Evolutionary conservation across 2,888 invertebrate species (phyloP), one percentile per base, ranked within the genome.

Genomic region (Taphrorychus bicolor): DNA sequence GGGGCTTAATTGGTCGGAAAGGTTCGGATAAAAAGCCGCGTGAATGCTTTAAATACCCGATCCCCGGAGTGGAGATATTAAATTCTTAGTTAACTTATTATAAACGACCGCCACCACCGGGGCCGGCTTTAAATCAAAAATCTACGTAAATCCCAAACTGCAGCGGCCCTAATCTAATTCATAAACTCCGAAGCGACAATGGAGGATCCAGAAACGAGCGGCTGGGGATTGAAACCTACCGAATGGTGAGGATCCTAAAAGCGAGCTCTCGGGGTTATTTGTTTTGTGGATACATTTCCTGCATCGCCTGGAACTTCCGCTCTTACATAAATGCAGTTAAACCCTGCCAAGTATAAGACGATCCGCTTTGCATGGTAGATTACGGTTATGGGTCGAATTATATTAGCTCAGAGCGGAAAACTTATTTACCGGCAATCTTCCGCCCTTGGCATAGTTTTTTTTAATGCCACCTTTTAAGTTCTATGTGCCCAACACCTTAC

Each of bases 231-330:
- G 58, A 64, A 57, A 64, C 41, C 51, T 23, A 57, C 63, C 57
- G 57, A 65, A 49, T 52, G 59, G 59, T 23, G 52, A 45, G 45
- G 58, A 58, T 65, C 53, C 64, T 51, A 22, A 59, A 65, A 59
- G 59, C 64, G 64, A 53, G 42, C 58, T 23, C 21, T 18, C 17
- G 53, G 24, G 59, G 64, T 59, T 65, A 65, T 65, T 65, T 65
- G 64, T 65, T 65, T 65, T 65, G 59, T 21, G 64, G 58, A 65
- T 65, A 65, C 58, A 65, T 65, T 65, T 65, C 64, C 64, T 59
- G 64, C 45, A 65, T 65, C 32, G 64, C 59, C 45, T 48, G 14
- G 59, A 65, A 53, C 59, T 65, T 65, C 64, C 64, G 59, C 59
- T 41, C 56, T 65, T 24, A 48, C 51, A 65, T 65, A 65, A 59